Evolutionary conservation across 2,888 invertebrate species (phyloP).

Genomic region (Gibbula magus): DNA sequence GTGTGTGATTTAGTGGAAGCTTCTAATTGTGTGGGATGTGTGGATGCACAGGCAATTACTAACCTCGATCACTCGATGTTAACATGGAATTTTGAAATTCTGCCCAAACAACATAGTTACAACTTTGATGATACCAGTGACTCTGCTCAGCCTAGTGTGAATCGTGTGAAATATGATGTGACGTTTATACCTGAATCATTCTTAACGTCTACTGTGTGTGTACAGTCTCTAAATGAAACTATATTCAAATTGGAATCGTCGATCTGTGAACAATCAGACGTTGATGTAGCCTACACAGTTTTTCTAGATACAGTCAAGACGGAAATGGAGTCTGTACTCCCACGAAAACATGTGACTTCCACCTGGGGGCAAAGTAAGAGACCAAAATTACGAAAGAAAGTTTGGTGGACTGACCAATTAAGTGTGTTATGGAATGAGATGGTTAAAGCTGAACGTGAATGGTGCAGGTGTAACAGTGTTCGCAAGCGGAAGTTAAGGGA

Average conservation of each 20-base stretch:
- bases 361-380: neutral
- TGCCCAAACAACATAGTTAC: neutral
- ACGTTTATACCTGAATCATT: neutral
- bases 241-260: neutral
- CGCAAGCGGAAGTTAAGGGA: neutral
- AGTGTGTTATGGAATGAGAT: neutral
- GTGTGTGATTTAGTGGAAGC: neutral
- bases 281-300: neutral
- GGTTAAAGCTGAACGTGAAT: neutral
- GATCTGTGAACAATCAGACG: neutral
- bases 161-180: neutral
- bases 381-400: neutral
- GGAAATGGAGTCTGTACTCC: neutral
- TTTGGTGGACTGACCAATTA: neutral
- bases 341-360: neutral
- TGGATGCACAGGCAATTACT: too few species aligned
- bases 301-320: neutral
- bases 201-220: neutral
- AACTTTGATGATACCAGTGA: neutral
- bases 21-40: neutral
- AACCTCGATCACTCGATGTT: too few species aligned
- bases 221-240: neutral
- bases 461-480: neutral
- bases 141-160: neutral
- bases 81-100: neutral